Conservation (phyloP, 1,140 invertebrate species). For the Brachionus sp. region DNA sequence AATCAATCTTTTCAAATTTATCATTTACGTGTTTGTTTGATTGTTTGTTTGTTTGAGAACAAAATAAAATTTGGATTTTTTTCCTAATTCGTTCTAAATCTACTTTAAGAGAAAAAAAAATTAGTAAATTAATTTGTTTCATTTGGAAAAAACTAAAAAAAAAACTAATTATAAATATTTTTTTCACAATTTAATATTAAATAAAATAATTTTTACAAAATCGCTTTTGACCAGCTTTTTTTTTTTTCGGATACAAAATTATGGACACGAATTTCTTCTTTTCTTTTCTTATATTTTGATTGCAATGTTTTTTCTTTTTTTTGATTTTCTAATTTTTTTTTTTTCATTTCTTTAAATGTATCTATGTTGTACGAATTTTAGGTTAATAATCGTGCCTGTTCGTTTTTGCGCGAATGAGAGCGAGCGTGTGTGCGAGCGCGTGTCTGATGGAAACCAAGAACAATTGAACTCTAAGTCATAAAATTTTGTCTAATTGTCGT, state of each 20-base stretch:
- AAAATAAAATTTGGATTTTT: constrained; percentile 19
- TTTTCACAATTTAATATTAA: background rate
- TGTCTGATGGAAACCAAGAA: background rate
- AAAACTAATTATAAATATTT: background rate
- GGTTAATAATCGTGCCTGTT: background rate
- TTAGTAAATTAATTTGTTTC: too few relatives aligned
- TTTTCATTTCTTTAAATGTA: background rate
- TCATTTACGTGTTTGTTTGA: constrained; percentile 24
- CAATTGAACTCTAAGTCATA: background rate
- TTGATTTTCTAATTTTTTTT: background rate
- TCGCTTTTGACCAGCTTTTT: background rate
- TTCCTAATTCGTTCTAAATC: background rate
- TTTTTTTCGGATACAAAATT: background rate
- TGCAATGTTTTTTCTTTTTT: background rate
- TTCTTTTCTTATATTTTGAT: background rate
- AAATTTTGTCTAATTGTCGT: constrained; percentile 12
- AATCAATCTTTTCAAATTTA: background rate
- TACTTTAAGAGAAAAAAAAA: too few relatives aligned
- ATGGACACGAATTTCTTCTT: background rate
- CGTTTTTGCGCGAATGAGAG: background rate
- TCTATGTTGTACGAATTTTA: background rate
- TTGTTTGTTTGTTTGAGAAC: constrained; percentile 28
- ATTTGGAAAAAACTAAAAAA: background rate
- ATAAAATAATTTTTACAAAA: background rate
- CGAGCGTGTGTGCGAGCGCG: background rate